Conservation (phyloP, 2,888 invertebrate species). For the Aphodius sticticus region DNA sequence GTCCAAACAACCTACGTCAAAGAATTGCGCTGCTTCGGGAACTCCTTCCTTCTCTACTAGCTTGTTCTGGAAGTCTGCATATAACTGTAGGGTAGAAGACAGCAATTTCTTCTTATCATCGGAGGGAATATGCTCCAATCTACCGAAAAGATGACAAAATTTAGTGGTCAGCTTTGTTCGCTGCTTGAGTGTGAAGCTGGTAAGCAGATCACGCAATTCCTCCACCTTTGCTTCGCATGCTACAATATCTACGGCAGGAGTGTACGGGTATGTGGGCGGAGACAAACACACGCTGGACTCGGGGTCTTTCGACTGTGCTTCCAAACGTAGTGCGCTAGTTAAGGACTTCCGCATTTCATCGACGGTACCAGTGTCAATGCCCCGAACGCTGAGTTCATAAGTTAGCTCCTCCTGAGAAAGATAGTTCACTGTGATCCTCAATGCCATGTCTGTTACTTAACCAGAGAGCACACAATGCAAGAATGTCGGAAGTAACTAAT, state of each 20-base stretch:
- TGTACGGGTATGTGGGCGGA: background rate
- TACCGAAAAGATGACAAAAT: background rate
- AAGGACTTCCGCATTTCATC: background rate
- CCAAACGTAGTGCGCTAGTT: background rate
- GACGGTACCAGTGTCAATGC: conserved; percentile 5
- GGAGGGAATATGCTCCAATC: background rate
- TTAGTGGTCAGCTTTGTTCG: background rate
- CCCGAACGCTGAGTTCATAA: background rate
- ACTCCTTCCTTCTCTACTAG: background rate
- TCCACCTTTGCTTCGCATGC: background rate
- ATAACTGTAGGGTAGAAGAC: background rate
- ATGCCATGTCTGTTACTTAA: background rate
- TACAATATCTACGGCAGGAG: background rate
- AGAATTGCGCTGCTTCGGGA: background rate
- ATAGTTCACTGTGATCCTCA: background rate
- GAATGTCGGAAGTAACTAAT: too few relatives aligned
- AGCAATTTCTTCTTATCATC: background rate
- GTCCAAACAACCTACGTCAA: background rate
- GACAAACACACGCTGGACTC: background rate
- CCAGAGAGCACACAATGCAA: too few relatives aligned
- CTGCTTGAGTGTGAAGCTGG: background rate
- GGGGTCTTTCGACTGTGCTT: background rate
- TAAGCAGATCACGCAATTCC: background rate
- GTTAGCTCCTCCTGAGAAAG: background rate
- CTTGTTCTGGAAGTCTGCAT: too few relatives aligned